A percentile compares a stretch with the other conserved stretches of the same genome.
Evolutionary conservation across 2,113 vertebrate species (phyloP).

Genomic region (Proterorhinus semilunaris): DNA sequence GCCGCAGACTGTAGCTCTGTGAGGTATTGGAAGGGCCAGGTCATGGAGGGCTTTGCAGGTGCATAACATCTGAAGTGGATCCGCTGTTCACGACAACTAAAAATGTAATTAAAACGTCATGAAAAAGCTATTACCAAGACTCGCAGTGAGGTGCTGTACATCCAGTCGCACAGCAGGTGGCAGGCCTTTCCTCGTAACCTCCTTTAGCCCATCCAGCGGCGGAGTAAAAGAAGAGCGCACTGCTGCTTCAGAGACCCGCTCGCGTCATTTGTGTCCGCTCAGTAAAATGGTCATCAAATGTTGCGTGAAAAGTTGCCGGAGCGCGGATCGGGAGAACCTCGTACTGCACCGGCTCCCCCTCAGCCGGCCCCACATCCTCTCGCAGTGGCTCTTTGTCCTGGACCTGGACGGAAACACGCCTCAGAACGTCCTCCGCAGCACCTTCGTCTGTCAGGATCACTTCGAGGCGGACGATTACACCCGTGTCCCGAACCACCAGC

Average conservation of each 20-base stretch:
- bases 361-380: slow-evolving; percentile 5
- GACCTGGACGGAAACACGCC: slow-evolving; percentile 37
- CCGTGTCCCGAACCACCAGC: background rate
- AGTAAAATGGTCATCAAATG: slow-evolving; percentile 35
- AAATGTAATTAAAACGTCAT: no score
- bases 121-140: background rate
- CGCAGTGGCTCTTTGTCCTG: slow-evolving; percentile 24
- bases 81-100: no score
- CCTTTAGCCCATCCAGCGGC: background rate
- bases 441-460: slow-evolving; percentile 42
- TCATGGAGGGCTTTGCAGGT: no score
- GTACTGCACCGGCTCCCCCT: slow-evolving; percentile 37
- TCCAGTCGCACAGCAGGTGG: slow-evolving; percentile 11
- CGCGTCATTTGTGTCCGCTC: background rate
- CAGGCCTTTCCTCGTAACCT: background rate
- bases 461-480: slow-evolving; percentile 38
- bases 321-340: background rate
- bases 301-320: slow-evolving; percentile 12
- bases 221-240: slow-evolving; percentile 25
- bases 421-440: slow-evolving; percentile 4
- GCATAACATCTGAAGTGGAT: no score
- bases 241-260: slow-evolving; percentile 20
- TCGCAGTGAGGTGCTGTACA: background rate
- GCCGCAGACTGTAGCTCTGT: no score
- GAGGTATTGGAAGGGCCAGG: no score